Evolutionary conservation across 2,113 vertebrate species (phyloP).

Genomic region (Zosterops pallidus): DNA sequence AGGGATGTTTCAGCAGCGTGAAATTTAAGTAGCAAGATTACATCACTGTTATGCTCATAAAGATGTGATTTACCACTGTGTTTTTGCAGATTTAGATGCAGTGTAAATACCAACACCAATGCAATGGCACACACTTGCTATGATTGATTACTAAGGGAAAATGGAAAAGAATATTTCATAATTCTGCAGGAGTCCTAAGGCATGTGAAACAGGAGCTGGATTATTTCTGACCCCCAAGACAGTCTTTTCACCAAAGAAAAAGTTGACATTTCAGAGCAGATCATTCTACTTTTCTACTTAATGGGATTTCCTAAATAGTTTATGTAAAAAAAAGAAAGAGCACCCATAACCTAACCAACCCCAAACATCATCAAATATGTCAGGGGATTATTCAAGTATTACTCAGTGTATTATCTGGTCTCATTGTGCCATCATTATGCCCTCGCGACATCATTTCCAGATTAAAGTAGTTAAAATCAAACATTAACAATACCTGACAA

Average conservation of each 20-base stretch:
- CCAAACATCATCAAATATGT: background rate
- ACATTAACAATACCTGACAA: background rate
- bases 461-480: background rate
- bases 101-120: background rate
- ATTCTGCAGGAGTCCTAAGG: background rate
- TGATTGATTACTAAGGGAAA: background rate
- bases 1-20: background rate
- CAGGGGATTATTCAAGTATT: background rate
- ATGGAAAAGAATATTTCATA: background rate
- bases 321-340: background rate
- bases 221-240: background rate
- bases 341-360: background rate
- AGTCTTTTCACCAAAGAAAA: background rate
- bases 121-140: rapidly evolving
- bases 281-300: background rate
- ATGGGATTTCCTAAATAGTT: background rate
- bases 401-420: background rate
- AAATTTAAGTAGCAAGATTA: background rate
- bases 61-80: background rate
- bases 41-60: background rate
- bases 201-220: background rate
- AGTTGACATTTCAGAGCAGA: rapidly evolving
- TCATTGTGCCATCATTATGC: background rate
- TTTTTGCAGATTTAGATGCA: background rate
- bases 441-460: background rate